Evolutionary conservation across 2,797 vertebrate genomes (phyloP).

Genomic region (Epinephelus malabaricus): DNA sequence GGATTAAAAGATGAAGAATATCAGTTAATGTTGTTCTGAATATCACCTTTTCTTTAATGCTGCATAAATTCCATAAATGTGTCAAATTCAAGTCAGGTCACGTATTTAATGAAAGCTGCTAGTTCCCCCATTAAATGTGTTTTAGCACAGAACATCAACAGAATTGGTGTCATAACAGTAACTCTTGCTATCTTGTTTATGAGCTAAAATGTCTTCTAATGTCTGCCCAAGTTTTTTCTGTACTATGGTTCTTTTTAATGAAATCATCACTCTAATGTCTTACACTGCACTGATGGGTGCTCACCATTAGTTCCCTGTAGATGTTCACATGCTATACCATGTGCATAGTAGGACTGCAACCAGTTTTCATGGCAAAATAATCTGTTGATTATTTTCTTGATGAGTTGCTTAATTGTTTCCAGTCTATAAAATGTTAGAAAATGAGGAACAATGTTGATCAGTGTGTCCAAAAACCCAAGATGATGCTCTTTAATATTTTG

Average conservation of each 20-base stretch:
- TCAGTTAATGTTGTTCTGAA: constrained; percentile 10
- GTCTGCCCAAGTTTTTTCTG: constrained; percentile 29
- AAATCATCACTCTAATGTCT: constrained; percentile 24
- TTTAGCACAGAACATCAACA: constrained; percentile 59
- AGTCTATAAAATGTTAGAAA: too few species aligned
- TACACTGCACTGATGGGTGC: constrained; percentile 13
- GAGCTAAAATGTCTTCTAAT: constrained; percentile 41
- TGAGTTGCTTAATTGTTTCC: too few species aligned
- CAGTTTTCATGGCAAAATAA: too few species aligned
- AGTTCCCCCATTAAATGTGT: constrained; percentile 53
- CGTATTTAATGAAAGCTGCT: constrained; percentile 57
- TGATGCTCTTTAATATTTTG: too few species aligned
- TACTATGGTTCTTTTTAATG: constrained; percentile 21
- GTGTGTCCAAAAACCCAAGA: too few species aligned
- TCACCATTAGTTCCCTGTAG: constrained; percentile 2
- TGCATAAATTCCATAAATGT: constrained; percentile 60
- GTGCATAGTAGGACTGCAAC: not conserved
- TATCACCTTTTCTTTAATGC: constrained; percentile 34
- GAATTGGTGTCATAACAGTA: constrained; percentile 55
- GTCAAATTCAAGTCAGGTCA: constrained; percentile 64
- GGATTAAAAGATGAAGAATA: not conserved
- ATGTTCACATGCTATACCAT: not conserved
- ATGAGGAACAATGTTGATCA: too few species aligned
- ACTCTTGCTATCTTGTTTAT: constrained; percentile 43
- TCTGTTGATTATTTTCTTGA: too few species aligned